Conservation (phyloP, 2,888 invertebrate species). For the Scrobipalpa atriplicella region DNA sequence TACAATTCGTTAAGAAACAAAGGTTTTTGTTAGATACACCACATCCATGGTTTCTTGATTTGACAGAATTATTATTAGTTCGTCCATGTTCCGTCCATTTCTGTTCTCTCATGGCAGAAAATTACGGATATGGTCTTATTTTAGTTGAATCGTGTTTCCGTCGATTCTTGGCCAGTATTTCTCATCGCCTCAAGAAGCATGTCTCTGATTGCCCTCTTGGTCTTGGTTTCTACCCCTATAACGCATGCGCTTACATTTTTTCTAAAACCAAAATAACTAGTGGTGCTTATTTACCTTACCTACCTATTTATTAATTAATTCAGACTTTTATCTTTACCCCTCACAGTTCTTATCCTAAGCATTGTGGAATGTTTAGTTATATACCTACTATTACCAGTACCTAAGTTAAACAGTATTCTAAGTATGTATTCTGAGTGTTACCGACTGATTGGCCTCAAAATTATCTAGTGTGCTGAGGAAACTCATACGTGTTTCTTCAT, state of each 20-base stretch:
- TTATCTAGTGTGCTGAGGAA: conserved; percentile 46
- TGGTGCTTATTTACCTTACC: no score
- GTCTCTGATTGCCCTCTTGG: conserved; percentile 43
- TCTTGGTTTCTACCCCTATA: conserved; percentile 33
- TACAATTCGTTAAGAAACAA: background rate
- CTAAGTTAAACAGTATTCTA: conserved; percentile 37
- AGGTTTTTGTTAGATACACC: no score
- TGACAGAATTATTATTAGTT: no score
- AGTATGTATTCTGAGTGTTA: conserved; percentile 62
- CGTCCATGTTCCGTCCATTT: no score
- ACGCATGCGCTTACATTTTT: conserved; percentile 29
- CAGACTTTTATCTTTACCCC: conserved; percentile 36
- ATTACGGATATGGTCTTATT: no score
- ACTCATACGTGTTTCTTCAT: conserved; percentile 40
- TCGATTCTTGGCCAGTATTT: no score
- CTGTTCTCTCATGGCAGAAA: no score
- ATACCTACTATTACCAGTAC: conserved; percentile 32
- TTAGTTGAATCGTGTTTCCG: no score
- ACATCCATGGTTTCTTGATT: no score
- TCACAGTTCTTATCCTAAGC: conserved; percentile 31
- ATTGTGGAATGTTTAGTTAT: conserved; percentile 38
- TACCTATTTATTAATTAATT: conserved; percentile 39
- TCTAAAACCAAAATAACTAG: background rate
- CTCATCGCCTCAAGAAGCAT: conserved; percentile 44
- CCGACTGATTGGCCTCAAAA: conserved; percentile 54